Evolutionary conservation across 2,113 vertebrate genomes (phyloP).

Genomic region (Myanophis thanlyinensis): DNA sequence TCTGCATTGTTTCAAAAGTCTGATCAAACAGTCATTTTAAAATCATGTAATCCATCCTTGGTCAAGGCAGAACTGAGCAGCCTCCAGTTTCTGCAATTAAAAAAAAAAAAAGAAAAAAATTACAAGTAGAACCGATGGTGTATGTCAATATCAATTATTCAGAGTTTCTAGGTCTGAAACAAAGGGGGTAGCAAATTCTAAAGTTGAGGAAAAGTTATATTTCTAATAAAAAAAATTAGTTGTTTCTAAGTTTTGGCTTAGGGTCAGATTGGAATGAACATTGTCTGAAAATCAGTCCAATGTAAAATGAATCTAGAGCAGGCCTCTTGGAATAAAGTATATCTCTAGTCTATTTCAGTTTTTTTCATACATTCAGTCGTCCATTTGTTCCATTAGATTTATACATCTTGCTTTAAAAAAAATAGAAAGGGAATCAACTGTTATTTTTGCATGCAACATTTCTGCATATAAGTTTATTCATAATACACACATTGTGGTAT

Average conservation of each 20-base stretch:
- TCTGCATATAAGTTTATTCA: background rate
- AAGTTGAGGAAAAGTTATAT: background rate
- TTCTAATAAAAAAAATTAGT: background rate
- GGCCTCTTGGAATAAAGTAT: background rate
- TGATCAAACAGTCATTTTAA: background rate
- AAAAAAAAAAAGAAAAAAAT: background rate
- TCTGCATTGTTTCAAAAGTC: conserved; percentile 11
- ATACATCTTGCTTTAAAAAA: background rate
- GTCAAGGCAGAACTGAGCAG: background rate
- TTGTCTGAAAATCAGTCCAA: background rate
- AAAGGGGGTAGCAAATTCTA: background rate
- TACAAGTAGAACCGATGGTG: background rate
- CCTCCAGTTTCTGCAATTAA: background rate
- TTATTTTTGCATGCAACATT: background rate
- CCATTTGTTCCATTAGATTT: background rate
- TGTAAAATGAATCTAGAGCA: background rate
- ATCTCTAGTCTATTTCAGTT: background rate
- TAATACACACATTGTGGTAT: background rate
- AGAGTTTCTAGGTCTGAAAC: background rate
- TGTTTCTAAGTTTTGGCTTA: background rate
- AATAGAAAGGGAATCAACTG: background rate
- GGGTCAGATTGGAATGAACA: background rate
- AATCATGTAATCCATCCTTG: conserved; percentile 11
- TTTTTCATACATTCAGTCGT: background rate
- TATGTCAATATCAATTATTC: background rate